Base-by-base conservation (phyloP, 2,797 vertebrate species). In the Leucoraja ocellata region DNA sequence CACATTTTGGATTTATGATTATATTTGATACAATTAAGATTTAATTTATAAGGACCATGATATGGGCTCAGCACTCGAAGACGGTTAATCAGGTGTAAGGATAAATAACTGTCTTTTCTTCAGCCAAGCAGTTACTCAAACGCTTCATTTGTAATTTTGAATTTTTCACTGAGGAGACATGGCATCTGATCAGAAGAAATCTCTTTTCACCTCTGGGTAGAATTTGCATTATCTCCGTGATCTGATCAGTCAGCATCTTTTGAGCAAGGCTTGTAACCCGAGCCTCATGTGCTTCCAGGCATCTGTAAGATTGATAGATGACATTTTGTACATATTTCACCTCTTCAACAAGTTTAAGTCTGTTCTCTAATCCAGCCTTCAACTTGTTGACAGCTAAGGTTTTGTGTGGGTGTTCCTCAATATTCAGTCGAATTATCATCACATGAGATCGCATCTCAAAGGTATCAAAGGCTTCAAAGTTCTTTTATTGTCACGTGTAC, bases 341-440 rank as follows among this genome's bases (percentile, higher is more conserved):
- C 94, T 94, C 46, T 0, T 0, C 91, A 94, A 97, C 97, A 97
- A 97, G 97, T 97, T 96, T 95, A 96, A 95, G 96, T 96, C 95
- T 96, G 96, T 97, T 96, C 94, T 0, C 6, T 4, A 93, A 93
- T 46, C 76, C 78, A 23, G 32, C 93, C 93, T 94, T 94, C 93
- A 94, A 81, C 94, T 94, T 95, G 95, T 95, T 97, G 96, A 97
- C 96, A 96, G 97, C 96, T 97, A 96, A 94, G 96, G 96, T 96
- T 96, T 95, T 97, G 97, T 97, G 96, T 96, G 97, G 97, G 97
- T 96, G 97, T 97, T 97, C 95, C 96, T 95, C 95, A 94, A 93
- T 94, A 93, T 94, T 95, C 95, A 94, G 95, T 21, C 94, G 94
- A 94, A 95, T 94, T 78, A 93, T 46, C 11, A 54, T 92, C 25